Evolutionary conservation across 2,797 vertebrate genomes (phyloP).

Genomic region (Allenopithecus nigroviridis): DNA sequence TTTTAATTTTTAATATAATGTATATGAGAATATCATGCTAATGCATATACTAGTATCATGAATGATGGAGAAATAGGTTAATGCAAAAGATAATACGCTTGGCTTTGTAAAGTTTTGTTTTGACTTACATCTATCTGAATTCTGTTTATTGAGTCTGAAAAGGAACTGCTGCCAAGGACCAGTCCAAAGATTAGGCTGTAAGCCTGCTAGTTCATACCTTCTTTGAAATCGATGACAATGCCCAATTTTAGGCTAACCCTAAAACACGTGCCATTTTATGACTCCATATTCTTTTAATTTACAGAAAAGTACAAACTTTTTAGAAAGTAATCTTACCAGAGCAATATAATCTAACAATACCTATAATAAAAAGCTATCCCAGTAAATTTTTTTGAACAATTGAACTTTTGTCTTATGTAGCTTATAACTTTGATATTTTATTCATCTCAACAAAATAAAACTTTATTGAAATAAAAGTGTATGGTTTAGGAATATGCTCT

Average conservation of each 20-base stretch:
- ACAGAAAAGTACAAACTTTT: not conserved
- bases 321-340: not conserved
- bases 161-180: not conserved
- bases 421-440: not conserved
- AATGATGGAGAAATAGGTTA: not conserved
- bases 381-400: not conserved
- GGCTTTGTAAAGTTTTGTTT: not conserved
- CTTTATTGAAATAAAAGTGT: not conserved
- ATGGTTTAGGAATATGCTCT: not conserved
- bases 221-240: not conserved
- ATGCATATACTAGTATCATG: not conserved
- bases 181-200: not conserved
- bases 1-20: not conserved
- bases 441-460: not conserved
- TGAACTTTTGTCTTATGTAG: not conserved
- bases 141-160: not conserved
- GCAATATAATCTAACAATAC: not conserved
- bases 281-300: not conserved
- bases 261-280: not conserved
- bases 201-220: not conserved
- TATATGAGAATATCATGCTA: not conserved
- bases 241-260: not conserved
- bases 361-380: not conserved
- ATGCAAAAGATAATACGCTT: not conserved
- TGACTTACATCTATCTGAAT: not conserved